A percentile compares a stretch with the other conserved stretches of the same genome.
phyloP scores from a whole-genome alignment of 2,888 invertebrate genomes.

The Drosophila heteroneura region DNA sequence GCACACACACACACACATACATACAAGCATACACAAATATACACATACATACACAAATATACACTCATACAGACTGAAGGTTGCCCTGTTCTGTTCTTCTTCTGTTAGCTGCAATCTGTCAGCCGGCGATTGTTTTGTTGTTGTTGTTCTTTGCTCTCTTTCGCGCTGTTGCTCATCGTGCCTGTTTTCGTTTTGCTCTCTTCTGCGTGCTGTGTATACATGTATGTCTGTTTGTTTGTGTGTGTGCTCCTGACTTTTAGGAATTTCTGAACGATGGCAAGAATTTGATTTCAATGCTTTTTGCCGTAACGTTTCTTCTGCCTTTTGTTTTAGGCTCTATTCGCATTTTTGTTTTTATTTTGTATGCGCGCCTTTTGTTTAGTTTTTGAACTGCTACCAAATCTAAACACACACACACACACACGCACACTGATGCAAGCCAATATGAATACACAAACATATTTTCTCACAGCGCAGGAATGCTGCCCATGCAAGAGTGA shows the following conservation, averaged over 20 bases:
- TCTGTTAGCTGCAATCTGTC: constrained; percentile 71
- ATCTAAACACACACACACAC: constrained; percentile 31
- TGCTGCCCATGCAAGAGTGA: constrained; percentile 53
- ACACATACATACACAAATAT: constrained; percentile 8
- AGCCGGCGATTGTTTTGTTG: constrained; percentile 64
- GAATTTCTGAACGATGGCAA: constrained; percentile 80
- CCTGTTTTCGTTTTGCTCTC: constrained; percentile 38
- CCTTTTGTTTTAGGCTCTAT: constrained; percentile 69
- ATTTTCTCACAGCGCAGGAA: constrained; percentile 59
- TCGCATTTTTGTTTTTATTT: constrained; percentile 72
- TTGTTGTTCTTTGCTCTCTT: constrained; percentile 33
- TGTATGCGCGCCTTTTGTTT: constrained; percentile 71
- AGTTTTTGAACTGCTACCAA: constrained; percentile 57
- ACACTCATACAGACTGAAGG: constrained; percentile 47
- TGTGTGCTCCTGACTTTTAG: constrained; percentile 69
- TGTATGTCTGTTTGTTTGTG: constrained; percentile 13
- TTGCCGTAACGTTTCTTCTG: constrained; percentile 59
- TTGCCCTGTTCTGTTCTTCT: constrained; percentile 38
- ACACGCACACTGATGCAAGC: constrained; percentile 12
- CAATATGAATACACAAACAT: constrained; percentile 33
- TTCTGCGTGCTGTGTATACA: background rate
- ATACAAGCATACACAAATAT: background rate
- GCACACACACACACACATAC: constrained; percentile 17
- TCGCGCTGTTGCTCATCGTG: constrained; percentile 19
- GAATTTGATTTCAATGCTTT: constrained; percentile 78